Percentiles rank a stretch among this genome's conserved stretches.
These are phyloP conservation scores for Diorhabda carinulata DNA, from an alignment of 1,140 invertebrate species.

Conservation along the genomic window DNA sequence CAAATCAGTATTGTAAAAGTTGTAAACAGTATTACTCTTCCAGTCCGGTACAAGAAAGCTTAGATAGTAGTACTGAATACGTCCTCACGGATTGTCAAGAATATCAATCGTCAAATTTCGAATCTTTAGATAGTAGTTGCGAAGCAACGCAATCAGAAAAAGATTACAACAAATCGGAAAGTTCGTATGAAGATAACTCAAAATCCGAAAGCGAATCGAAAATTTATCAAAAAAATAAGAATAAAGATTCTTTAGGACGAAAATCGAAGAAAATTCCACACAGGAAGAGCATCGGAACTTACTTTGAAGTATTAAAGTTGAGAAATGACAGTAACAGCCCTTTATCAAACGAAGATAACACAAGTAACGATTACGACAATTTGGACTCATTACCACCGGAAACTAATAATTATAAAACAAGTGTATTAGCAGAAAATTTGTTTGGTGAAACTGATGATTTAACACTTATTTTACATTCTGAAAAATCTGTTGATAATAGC, in stretches of 20 bases:
- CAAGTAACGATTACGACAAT: conserved; percentile 52
- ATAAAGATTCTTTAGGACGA: conserved; percentile 49
- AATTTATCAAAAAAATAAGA: conserved; percentile 61
- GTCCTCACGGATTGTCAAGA: conserved; percentile 47
- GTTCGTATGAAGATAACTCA: conserved; percentile 51
- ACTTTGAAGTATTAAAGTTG: conserved; percentile 51
- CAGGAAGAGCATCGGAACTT: conserved; percentile 53
- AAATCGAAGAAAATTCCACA: conserved; percentile 53
- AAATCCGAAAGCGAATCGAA: conserved; percentile 47
- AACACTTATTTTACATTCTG: conserved; percentile 29
- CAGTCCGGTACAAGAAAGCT: conserved; percentile 54
- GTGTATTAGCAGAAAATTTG: conserved; percentile 54
- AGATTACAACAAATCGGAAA: conserved; percentile 43
- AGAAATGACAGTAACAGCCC: conserved; percentile 53
- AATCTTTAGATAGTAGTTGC: conserved; percentile 55
- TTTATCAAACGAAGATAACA: conserved; percentile 52
- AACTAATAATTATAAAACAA: conserved; percentile 54
- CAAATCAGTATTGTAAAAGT: conserved; percentile 54
- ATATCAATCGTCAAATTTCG: conserved; percentile 45
- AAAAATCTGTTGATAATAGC: conserved; percentile 10
- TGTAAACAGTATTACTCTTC: conserved; percentile 55
- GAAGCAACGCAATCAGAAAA: conserved; percentile 55
- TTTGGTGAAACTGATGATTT: conserved; percentile 34
- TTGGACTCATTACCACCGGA: conserved; percentile 55
- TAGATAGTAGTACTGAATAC: conserved; percentile 56